Evolutionary conservation across 2,888 invertebrate genomes (phyloP), one percentile per base, ranked within the genome.

Genomic region (Tiliacea citrago): DNA sequence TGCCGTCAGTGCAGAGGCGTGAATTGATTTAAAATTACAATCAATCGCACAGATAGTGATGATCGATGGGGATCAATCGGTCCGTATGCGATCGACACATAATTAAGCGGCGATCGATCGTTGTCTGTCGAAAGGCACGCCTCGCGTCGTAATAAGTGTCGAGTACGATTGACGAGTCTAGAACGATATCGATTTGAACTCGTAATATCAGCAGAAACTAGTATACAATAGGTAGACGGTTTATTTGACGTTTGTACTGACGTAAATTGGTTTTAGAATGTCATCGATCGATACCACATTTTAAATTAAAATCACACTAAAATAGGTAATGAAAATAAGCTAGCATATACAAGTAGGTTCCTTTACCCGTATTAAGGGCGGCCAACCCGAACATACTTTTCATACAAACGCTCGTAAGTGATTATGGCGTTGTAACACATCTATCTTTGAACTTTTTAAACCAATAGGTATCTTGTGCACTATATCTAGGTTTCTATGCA

Each of bases 11-110:
- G 70, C 65, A 69, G 29, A 65, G 79, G 75, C 78, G 84, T 77
- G 81, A 83, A 83, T 83, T 75, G 80, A 81, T 81, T 83, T 76
- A 75, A 84, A 82, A 76, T 80, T 72, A 84, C 75, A 78, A 83
- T 77, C 80, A 78, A 69, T 76, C 68, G 82, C 55, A 74, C 24
- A 74, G 80, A 78, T 74, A 72, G 69, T 73, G 51, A 87, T 85
- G 84, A 85, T 87, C 78, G 78, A 88, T 84, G 68, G 65, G 66
- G 80, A 83, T 82, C 82, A 82, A 84, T 86, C 77, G 81, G 61
- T 70, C 62, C 76, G 79, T 77, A 79, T 82, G 72, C 79, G 58
- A 84, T 86, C 78, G 81, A 77, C 77, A 75, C 79, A 73, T 75
- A 82, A 86, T 87, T 82, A 86, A 81, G 81, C 62, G 29, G 77